Percentiles rank a stretch among this genome's conserved stretches.
Conservation (phyloP, 2,797 vertebrate species). For the Molossus molossus region DNA sequence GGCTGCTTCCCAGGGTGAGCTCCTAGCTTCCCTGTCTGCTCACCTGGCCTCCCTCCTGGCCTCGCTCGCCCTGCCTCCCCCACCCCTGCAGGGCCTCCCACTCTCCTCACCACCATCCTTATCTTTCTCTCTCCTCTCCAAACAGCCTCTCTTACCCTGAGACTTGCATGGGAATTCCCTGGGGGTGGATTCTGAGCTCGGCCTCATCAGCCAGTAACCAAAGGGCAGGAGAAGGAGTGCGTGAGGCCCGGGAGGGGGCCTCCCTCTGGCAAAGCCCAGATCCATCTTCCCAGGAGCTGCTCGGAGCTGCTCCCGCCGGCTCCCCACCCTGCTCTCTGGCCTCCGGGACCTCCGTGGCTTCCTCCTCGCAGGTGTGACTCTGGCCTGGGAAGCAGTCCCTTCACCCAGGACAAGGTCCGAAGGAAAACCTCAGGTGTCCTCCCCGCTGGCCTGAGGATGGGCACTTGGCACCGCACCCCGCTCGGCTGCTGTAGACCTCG, state of each 20-base stretch:
- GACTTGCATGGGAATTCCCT: background rate
- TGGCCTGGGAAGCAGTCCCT: no score
- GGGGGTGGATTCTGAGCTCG: background rate
- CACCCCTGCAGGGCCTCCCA: background rate
- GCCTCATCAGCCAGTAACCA: background rate
- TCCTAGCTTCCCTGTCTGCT: background rate
- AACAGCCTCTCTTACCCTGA: background rate
- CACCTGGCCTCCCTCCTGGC: background rate
- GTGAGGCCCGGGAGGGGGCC: background rate
- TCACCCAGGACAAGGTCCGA: background rate
- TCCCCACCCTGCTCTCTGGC: background rate
- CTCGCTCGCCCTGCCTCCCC: rapidly evolving
- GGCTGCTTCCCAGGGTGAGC: background rate
- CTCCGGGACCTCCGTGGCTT: background rate
- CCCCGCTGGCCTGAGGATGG: background rate
- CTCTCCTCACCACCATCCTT: background rate
- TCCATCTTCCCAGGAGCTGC: background rate
- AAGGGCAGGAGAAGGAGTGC: background rate
- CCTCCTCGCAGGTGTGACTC: no score
- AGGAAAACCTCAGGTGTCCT: background rate
- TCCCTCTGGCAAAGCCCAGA: background rate
- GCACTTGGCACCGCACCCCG: rapidly evolving
- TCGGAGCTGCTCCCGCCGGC: no score
- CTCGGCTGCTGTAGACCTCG: rapidly evolving
- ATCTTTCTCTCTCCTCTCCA: conserved; percentile 15